Conservation (phyloP, 2,888 invertebrate species). For the Clitarchus hookeri region DNA sequence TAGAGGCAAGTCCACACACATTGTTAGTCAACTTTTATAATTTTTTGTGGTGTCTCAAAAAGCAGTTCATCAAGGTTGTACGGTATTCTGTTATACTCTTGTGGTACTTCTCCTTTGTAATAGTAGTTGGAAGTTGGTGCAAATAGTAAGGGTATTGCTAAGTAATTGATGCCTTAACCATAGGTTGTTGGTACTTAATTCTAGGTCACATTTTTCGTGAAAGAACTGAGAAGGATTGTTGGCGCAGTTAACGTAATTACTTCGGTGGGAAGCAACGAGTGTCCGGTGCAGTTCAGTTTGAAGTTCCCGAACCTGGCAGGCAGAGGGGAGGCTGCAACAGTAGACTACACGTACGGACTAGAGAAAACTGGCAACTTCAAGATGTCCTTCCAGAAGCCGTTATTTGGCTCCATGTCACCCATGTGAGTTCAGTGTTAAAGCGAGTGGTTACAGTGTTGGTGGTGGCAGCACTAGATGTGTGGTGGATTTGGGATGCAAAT, state of each 20-base stretch:
- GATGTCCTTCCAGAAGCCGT: constrained; percentile 81
- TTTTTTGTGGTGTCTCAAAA: too few relatives aligned
- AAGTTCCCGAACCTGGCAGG: constrained; percentile 84
- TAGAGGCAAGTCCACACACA: too few relatives aligned
- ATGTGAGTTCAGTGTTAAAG: constrained; percentile 60
- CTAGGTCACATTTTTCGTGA: constrained; percentile 84
- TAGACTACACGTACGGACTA: constrained; percentile 85
- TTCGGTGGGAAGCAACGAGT: constrained; percentile 90
- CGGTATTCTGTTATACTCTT: too few relatives aligned
- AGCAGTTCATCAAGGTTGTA: too few relatives aligned
- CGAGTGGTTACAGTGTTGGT: not conserved
- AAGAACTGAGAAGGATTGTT: constrained; percentile 78
- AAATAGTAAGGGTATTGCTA: too few relatives aligned
- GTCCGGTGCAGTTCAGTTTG: constrained; percentile 75
- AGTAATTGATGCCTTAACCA: too few relatives aligned
- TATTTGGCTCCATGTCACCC: constrained; percentile 70
- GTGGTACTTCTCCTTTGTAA: too few relatives aligned
- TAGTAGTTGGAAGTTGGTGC: too few relatives aligned
- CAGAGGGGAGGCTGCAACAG: constrained; percentile 78
- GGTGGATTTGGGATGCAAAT: too few relatives aligned
- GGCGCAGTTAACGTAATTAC: constrained; percentile 77
- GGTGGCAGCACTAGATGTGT: not conserved
- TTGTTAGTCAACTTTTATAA: too few relatives aligned
- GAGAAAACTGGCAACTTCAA: constrained; percentile 81
- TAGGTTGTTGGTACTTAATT: constrained; percentile 40